Evolutionary conservation across 2,113 vertebrate species (phyloP).

Genomic region (Peucedramus taeniatus): DNA sequence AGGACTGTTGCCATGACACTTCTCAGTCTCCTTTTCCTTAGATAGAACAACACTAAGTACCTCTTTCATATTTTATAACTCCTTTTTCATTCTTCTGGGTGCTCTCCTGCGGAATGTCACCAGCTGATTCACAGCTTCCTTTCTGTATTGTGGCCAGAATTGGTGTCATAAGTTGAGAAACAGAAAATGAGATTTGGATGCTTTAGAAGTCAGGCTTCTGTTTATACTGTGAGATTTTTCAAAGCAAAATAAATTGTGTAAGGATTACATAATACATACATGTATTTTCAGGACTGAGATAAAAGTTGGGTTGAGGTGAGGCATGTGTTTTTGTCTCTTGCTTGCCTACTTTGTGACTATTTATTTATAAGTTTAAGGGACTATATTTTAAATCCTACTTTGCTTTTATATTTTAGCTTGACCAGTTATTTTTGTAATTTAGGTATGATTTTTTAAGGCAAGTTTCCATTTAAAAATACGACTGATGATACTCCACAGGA

Average conservation of each 20-base stretch:
- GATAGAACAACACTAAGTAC: not conserved
- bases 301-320: not conserved
- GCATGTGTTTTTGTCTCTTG: rapidly evolving
- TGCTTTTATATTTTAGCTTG: not conserved
- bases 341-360: not conserved
- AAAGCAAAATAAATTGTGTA: not conserved
- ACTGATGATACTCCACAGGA: not conserved
- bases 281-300: not conserved
- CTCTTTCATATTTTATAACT: not conserved
- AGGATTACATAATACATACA: not conserved
- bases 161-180: not conserved
- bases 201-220: not conserved
- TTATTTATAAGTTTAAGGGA: not conserved
- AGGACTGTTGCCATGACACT: not conserved
- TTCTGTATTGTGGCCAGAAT: not conserved
- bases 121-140: not conserved
- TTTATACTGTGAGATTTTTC: not conserved
- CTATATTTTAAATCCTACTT: not conserved
- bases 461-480: not conserved
- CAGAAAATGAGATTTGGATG: not conserved
- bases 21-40: not conserved
- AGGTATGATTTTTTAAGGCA: not conserved
- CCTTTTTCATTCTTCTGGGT: not conserved
- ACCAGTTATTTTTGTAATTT: not conserved
- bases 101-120: not conserved